Percentiles rank a stretch among this genome's conserved stretches.
Conservation (phyloP, 1,140 invertebrate genomes). For the Trichomalopsis sarcophagae region DNA sequence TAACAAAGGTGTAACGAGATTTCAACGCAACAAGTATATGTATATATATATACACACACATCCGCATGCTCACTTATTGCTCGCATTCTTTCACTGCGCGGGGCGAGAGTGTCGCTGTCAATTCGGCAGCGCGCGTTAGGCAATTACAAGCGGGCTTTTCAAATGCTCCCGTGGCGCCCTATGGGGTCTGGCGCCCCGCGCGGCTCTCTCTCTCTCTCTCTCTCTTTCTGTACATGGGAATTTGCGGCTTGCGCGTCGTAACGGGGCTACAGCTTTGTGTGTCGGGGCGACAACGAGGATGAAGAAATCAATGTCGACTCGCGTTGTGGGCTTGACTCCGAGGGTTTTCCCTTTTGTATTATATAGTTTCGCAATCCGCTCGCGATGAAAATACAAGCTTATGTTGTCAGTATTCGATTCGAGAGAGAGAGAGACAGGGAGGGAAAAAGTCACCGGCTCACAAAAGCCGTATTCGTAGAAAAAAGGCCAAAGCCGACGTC, state of each 20-base stretch:
- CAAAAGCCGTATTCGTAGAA: background rate
- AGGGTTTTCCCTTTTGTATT: too few relatives aligned
- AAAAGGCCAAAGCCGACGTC: background rate
- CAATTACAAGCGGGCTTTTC: background rate
- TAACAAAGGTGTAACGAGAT: background rate
- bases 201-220: background rate
- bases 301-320: constrained; percentile 31
- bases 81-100: too few relatives aligned
- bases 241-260: background rate
- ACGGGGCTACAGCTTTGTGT: background rate
- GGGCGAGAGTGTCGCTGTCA: background rate
- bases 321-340: too few relatives aligned
- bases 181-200: background rate
- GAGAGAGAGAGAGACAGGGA: background rate
- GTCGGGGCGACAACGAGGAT: constrained; percentile 18
- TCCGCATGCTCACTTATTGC: background rate
- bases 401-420: background rate
- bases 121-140: too few relatives aligned
- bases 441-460: constrained; percentile 40
- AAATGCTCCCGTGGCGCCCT: background rate
- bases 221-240: constrained; percentile 1
- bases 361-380: too few relatives aligned
- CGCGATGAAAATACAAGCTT: too few relatives aligned
- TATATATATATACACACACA: too few relatives aligned
- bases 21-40: too few relatives aligned